These are phyloP conservation scores for Lasiurus borealis DNA, from an alignment of 2,113 vertebrate species.

Conservation along the genomic window DNA sequence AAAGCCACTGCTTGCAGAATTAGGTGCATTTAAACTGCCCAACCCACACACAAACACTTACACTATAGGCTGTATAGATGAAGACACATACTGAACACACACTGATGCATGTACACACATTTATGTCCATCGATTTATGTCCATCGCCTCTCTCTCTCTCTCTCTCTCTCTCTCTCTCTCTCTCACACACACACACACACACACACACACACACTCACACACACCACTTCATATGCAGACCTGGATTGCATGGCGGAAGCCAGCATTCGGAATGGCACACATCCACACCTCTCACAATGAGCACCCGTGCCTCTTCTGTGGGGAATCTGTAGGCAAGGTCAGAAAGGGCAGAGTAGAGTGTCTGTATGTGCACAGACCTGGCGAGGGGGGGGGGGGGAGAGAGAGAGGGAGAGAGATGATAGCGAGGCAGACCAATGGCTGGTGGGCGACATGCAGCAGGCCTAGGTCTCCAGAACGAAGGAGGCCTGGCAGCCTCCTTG, in stretches of 20 bases:
- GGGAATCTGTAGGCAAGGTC: neutral
- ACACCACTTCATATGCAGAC: neutral
- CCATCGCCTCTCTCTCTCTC: too few species aligned
- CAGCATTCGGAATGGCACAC: neutral
- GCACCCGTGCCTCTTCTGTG: neutral
- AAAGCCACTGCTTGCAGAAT: neutral
- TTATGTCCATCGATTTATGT: too few species aligned
- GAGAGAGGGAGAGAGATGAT: neutral
- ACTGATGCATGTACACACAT: neutral
- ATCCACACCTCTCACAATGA: neutral
- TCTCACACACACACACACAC: neutral
- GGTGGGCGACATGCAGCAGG: neutral
- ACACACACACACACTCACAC: neutral
- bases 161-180: too few species aligned
- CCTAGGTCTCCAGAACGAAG: neutral
- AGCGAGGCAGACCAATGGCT: neutral
- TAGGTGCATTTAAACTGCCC: neutral
- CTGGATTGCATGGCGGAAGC: neutral
- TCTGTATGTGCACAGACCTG: slow-evolving; percentile 8
- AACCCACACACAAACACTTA: neutral
- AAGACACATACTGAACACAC: neutral
- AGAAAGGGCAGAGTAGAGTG: neutral
- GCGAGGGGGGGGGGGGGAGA: neutral
- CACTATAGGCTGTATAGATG: neutral
- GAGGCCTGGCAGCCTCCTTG: neutral